Conservation (phyloP, 2,888 invertebrate species). For the Lymantria monacha region DNA sequence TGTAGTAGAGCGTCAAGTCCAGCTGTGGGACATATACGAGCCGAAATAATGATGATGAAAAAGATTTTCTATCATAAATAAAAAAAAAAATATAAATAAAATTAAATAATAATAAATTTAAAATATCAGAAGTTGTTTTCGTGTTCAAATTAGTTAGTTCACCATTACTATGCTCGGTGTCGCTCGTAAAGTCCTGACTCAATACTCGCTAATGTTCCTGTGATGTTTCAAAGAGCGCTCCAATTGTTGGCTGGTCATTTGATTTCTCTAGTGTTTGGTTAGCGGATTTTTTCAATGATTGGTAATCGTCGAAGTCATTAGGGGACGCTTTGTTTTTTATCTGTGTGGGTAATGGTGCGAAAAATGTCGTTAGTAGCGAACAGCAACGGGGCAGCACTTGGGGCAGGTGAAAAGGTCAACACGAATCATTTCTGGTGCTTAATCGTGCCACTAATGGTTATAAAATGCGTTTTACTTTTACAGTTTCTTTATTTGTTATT, state of each 20-base stretch:
- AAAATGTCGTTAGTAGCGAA: conserved; percentile 60
- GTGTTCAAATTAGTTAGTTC: too few species aligned
- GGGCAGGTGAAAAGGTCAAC: conserved; percentile 43
- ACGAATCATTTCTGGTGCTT: conserved; percentile 4
- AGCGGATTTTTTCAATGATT: conserved; percentile 58
- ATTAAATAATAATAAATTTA: too few species aligned
- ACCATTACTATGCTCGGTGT: too few species aligned
- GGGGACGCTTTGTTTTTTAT: conserved; percentile 65
- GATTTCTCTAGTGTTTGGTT: conserved; percentile 12
- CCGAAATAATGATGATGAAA: too few species aligned
- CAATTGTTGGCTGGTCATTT: conserved; percentile 22
- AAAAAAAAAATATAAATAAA: too few species aligned
- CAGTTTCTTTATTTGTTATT: too few species aligned
- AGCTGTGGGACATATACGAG: too few species aligned
- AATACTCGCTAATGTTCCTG: conserved; percentile 9
- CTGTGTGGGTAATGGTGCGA: conserved; percentile 62
- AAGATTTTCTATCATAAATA: too few species aligned
- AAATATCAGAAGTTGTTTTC: too few species aligned
- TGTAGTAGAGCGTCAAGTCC: too few species aligned
- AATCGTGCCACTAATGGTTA: not conserved
- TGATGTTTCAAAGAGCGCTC: conserved; percentile 10
- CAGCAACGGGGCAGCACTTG: conserved; percentile 12
- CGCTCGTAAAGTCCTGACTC: not conserved
- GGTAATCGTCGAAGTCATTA: conserved; percentile 73
- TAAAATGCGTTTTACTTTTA: not conserved